Conservation (phyloP, 2,113 vertebrate genomes). For the Tetrao urogallus region DNA sequence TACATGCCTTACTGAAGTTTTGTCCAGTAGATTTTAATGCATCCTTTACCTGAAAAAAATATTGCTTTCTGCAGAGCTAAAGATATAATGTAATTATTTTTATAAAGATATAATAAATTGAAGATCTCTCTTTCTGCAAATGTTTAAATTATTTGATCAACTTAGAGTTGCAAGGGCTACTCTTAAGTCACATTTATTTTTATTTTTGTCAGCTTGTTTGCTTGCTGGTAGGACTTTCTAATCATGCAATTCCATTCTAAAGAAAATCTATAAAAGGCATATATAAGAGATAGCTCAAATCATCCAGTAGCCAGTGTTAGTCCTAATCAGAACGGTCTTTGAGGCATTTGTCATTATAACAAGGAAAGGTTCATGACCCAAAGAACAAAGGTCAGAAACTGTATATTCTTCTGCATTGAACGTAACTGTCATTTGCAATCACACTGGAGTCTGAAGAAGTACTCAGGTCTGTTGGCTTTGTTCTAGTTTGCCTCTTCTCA, state of each 20-base stretch:
- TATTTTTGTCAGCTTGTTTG: not conserved
- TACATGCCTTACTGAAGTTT: not conserved
- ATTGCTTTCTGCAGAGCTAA: not conserved
- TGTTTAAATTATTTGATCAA: not conserved
- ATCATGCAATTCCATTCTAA: not conserved
- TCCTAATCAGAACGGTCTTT: not conserved
- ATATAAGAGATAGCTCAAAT: not conserved
- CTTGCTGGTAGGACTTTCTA: not conserved
- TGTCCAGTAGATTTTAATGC: slow-evolving; percentile 17
- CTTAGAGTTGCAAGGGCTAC: not conserved
- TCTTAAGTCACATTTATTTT: not conserved
- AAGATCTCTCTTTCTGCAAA: not conserved
- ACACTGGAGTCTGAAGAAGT: not conserved
- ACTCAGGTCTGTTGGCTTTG: slow-evolving; percentile 7
- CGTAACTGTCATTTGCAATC: slow-evolving; percentile 20
- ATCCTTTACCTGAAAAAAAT: not conserved
- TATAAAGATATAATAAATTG: not conserved
- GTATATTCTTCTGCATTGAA: not conserved
- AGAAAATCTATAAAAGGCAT: not conserved
- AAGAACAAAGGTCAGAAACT: slow-evolving; percentile 29
- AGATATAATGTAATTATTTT: not conserved
- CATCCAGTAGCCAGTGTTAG: not conserved
- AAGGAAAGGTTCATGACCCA: slow-evolving; percentile 13
- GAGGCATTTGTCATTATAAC: slow-evolving; percentile 25
- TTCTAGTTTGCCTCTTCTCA: slow-evolving; percentile 27